Conservation (phyloP, 2,113 vertebrate species). For the Leptodactylus fuscus region DNA sequence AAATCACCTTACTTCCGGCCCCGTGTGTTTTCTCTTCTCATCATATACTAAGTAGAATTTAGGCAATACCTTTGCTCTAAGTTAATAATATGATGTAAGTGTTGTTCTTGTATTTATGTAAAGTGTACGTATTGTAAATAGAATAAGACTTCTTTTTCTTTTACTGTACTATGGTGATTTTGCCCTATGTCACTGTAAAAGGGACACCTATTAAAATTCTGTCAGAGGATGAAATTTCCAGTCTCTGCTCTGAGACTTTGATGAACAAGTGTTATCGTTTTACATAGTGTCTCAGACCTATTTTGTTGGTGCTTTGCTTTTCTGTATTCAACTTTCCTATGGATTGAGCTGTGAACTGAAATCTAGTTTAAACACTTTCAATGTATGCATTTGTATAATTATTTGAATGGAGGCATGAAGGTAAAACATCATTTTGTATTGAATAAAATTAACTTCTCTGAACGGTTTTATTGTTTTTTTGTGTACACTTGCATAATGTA, state of each 20-base stretch:
- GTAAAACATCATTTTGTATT: conserved; percentile 99
- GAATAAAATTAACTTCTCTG: conserved; percentile 72
- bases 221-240: conserved; percentile 87
- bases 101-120: conserved; percentile 99
- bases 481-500: background rate
- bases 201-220: conserved; percentile 90
- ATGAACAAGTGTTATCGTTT: conserved; percentile 91
- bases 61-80: conserved; percentile 90
- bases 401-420: conserved; percentile 99
- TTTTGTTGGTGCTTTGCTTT: conserved; percentile 96
- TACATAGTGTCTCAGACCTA: conserved; percentile 93
- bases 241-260: conserved; percentile 87
- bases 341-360: conserved; percentile 99
- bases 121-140: conserved; percentile 99
- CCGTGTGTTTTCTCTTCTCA: conserved; percentile 83
- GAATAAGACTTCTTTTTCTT: conserved; percentile 87
- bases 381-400: conserved; percentile 98
- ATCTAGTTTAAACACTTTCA: conserved; percentile 97
- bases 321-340: conserved; percentile 96
- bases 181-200: conserved; percentile 88
- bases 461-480: background rate
- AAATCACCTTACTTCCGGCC: conserved; percentile 81
- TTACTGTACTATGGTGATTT: conserved; percentile 92
- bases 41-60: conserved; percentile 90
- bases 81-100: conserved; percentile 98